These are phyloP conservation scores for Drosophila orosa DNA, from an alignment of 1,140 invertebrate species.

Conservation along the genomic window DNA sequence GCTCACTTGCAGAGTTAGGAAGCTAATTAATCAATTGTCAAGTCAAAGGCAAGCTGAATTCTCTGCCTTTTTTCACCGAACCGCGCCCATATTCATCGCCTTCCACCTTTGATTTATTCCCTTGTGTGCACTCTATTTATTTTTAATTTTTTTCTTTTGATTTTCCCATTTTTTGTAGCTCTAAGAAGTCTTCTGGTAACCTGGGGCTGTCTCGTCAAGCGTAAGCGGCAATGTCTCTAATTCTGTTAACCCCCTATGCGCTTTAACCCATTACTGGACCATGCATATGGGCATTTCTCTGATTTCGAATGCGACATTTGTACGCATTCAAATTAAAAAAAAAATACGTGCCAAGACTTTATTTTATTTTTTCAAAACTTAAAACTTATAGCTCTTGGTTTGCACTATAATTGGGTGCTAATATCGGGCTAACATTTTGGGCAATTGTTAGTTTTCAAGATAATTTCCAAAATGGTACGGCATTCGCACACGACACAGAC, in stretches of 20 bases:
- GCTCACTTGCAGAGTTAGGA: neutral
- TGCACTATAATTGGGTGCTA: no score
- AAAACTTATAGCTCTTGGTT: no score
- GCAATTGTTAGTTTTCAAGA: no score
- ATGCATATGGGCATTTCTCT: neutral
- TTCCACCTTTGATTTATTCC: neutral
- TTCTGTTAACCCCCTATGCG: constrained; percentile 2
- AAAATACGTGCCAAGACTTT: no score
- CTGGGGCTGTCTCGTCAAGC: constrained; percentile 61
- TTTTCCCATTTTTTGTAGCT: constrained; percentile 35
- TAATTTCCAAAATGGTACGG: no score
- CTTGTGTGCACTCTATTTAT: neutral
- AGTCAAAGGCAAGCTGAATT: neutral
- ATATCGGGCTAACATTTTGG: no score
- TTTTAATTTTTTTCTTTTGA: constrained; percentile 13
- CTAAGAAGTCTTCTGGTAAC: constrained; percentile 50
- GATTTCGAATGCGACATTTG: no score
- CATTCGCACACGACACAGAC: no score
- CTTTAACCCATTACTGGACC: neutral
- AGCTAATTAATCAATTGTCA: neutral
- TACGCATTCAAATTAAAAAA: no score
- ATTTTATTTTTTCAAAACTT: no score
- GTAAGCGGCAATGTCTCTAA: constrained; percentile 58
- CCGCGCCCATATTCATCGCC: neutral
- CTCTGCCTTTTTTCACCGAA: neutral